Base-by-base conservation (phyloP, 2,888 invertebrate genomes). In the Chaetoderma sp. region DNA sequence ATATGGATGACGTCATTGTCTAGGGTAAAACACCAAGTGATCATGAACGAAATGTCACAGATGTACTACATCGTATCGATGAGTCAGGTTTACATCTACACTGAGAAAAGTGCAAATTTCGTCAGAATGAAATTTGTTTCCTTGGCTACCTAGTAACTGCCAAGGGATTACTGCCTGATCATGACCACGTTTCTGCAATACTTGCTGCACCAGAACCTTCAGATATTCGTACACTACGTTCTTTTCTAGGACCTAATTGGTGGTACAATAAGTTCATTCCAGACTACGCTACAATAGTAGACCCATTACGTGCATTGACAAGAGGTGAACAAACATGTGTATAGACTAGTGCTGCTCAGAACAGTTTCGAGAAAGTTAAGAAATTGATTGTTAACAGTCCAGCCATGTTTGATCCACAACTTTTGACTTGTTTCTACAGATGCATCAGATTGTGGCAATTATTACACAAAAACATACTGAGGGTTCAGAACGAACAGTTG, bases 1-100 rank as follows among this genome's bases (percentile, higher is more conserved):
- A 70, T 59, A 72, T 70, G 62, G 68, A 74, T 44, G 73, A 73
- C 52, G 61, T 71, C 18, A 56, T 74, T 6, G 49, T 75, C 18
- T 57, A 57, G 18, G 70, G 63, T 0, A 21, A 18, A 3, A 54
- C 42, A 33, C 47, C 61, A 52, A n/a, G 32, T 16, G 65, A 58
- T n/a, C 73, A 72, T 52, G 67, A 73, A 50, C n/a, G 52, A 42
- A 27, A 56, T 6, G n/a, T 68, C 10, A n/a, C 49, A 1, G 39
- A 16, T 10, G 71, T 70, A 0, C 54, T 65, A 0, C 10, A 60
- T 16, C 32, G 50, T 2, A 18, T 70, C 1, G 23, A 69, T 55
- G 54, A 58, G 13, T 59, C 66, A 21, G 66, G 69, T 1, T 32
- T 73, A 6, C 68, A 66, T 1, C 65, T 74, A 18, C 71, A 70